Conservation (phyloP, 2,113 vertebrate species). For the Bufo gargarizans region DNA sequence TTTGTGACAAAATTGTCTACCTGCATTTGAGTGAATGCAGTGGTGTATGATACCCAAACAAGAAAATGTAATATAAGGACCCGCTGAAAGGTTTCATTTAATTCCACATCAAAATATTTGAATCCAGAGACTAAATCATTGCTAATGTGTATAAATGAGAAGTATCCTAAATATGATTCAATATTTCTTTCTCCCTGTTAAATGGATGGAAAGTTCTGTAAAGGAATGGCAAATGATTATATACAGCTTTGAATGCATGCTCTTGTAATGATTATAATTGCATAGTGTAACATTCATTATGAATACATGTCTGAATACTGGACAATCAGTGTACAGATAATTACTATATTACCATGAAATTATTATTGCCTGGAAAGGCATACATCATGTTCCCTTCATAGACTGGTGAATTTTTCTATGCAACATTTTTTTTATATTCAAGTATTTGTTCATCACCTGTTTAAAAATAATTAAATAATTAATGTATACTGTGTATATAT, state of each 20-base stretch:
- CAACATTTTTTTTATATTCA: not conserved
- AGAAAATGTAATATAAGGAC: too few species aligned
- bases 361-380: not conserved
- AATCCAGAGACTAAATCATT: not conserved
- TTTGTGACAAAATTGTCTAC: too few species aligned
- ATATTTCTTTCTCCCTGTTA: not conserved
- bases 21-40: too few species aligned
- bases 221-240: slow-evolving; percentile 2
- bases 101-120: not conserved
- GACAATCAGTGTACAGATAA: slow-evolving; percentile 27
- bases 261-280: slow-evolving; percentile 70
- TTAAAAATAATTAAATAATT: too few species aligned
- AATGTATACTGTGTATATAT: not conserved
- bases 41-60: too few species aligned
- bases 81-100: not conserved
- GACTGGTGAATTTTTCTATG: not conserved
- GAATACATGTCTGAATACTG: slow-evolving; percentile 33
- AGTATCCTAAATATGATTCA: not conserved
- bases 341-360: slow-evolving; percentile 9
- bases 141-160: not conserved
- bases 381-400: not conserved
- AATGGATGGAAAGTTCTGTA: not conserved
- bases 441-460: not conserved
- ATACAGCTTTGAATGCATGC: slow-evolving; percentile 61
- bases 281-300: slow-evolving; percentile 66